Conservation (phyloP, 2,797 vertebrate species). For the Pseudochromis fuscus region DNA sequence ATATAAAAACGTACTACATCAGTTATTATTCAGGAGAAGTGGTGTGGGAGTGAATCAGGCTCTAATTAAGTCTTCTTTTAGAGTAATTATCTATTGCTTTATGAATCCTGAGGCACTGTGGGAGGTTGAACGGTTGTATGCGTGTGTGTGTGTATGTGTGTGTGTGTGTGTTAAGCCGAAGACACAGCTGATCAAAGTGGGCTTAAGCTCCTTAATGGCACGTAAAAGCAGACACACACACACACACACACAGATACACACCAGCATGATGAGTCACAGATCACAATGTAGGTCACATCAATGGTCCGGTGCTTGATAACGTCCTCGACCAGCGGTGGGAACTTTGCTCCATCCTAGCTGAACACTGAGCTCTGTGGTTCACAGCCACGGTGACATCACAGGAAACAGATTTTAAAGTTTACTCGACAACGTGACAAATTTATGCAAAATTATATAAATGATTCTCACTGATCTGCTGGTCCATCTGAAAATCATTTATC, state of each 20-base stretch:
- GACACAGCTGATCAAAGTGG: slow-evolving; percentile 56
- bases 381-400: too few species aligned
- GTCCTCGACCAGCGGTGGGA: not conserved
- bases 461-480: too few species aligned
- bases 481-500: too few species aligned
- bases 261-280: slow-evolving; percentile 67
- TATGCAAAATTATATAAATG: too few species aligned
- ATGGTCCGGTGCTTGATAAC: slow-evolving; percentile 1
- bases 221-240: slow-evolving; percentile 23
- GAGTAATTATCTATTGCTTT: not conserved
- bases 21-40: not conserved
- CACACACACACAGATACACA: slow-evolving; percentile 8
- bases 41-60: not conserved
- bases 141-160: slow-evolving; percentile 7
- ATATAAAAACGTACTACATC: not conserved
- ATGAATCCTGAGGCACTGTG: not conserved
- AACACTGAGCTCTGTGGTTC: too few species aligned
- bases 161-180: slow-evolving; percentile 9
- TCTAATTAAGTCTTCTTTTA: not conserved
- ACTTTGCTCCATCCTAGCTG: not conserved
- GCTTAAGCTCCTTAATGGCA: slow-evolving; percentile 38
- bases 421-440: too few species aligned
- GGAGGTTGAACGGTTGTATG: not conserved
- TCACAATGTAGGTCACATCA: slow-evolving; percentile 56
- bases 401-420: too few species aligned